Evolutionary conservation across 1,140 invertebrate genomes (phyloP), one percentile per base, ranked within the genome.

Genomic region (Brachionus calyciflorus): DNA sequence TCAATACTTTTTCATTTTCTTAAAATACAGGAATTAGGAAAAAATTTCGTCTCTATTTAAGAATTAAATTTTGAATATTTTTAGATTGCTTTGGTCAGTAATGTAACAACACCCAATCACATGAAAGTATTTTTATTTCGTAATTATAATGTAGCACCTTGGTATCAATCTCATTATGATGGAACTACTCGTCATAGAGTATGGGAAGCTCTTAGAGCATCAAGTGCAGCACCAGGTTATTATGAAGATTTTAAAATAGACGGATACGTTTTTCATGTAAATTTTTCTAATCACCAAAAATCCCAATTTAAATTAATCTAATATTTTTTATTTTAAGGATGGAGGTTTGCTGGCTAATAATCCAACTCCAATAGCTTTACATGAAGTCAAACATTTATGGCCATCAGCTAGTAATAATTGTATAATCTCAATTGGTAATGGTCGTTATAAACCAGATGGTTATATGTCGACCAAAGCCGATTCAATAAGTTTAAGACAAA

Each of bases 141-240:
- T 78, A 94, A 92, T 82, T 97, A 96, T 83, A 89, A 90, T 68
- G 88, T 91, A 76, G 91, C 92, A 10, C 88, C 89, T 79, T 87
- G 89, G 51, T 86, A 90, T 4, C 89, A 90, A 75, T 91, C 90
- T 65, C 90, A 91, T 77, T 95, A 94, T 82, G 87, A 88, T 55
- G 94, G 94, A 33, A 90, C 88, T 26, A 88, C 88, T 78, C 88
- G 89, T 53, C 88, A 91, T 78, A 85, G 87, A 80, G 82, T 94
- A 14, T 97, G 93, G 92, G 90, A 96, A 87, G 91, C 92, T 10
- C 89, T 93, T 3, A 85, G 93, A 81, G 93, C 93, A 9, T 94
- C 93, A 7, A 91, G 93, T 46, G 93, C 94, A 57, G 94, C 94
- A 19, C 94, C 94, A 1, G 92, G 91, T 0, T 94, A 94, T 86